Base-by-base conservation (phyloP, 2,113 vertebrate genomes). In the Rostratula benghalensis region DNA sequence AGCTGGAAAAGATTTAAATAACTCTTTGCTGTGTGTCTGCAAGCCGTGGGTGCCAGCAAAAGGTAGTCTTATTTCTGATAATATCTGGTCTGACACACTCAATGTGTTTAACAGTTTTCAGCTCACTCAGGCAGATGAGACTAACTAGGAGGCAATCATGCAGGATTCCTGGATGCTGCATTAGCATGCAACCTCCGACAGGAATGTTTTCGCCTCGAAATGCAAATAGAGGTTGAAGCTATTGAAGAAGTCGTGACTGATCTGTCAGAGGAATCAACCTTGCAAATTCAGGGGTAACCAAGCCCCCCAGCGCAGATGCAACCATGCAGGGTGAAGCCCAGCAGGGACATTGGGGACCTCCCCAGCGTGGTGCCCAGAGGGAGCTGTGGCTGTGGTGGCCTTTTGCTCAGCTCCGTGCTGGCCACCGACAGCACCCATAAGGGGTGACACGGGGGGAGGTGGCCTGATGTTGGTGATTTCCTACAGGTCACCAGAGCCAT, bases 31-130 rank as follows among this genome's bases (percentile, higher is more conserved):
- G 86, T 82, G 87, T 84, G 76, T 89, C 89, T 94, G 83, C 56
- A 59, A 89, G 94, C 86, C 5, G 30, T 84, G 89, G 89, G 94
- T 95, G 93, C 93, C 91, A 94, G 89, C 0, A 1, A 78, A 83
- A 97, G 95, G 96, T 94, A 95, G 73, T 59, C 80, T 83, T 83
- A 89, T 89, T 95, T 87, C 89, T 95, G 96, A 92, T 93, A 92
- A 91, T 97, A 95, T 93, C 95, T 95, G 96, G 50, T 85, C 83
- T 97, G 95, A 95, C 95, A 95, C 95, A 92, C 95, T 94, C 94
- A 88, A 84, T 93, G 95, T 96, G 95, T 92, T 95, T 78, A 91
- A 89, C 94, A 94, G 91, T 94, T 93, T 90, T 90, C 86, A 54
- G 93, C 17, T 95, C 94, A 68, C 95, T 94, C 89, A 67, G 86